phyloP scores from a whole-genome alignment of 2,797 vertebrate species.

The Mus spretus region DNA sequence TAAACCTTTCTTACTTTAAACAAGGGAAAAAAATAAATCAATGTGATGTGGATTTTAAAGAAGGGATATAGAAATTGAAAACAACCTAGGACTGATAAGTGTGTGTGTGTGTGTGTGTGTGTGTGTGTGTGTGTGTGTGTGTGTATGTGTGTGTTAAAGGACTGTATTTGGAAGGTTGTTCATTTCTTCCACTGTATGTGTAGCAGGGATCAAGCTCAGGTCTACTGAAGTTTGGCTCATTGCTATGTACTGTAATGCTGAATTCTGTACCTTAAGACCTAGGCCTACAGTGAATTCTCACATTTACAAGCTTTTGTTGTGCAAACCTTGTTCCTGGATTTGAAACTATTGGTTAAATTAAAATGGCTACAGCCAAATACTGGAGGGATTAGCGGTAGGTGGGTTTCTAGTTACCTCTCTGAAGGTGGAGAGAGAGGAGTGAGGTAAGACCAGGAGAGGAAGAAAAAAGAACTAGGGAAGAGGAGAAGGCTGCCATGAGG shows the following conservation, averaged over 20 bases:
- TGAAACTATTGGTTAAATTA: too few species aligned
- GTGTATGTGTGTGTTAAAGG: not conserved
- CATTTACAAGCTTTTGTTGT: too few species aligned
- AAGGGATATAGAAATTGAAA: slow-evolving; percentile 55
- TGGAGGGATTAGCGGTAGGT: not conserved
- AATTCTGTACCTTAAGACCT: too few species aligned
- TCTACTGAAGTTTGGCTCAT: not conserved
- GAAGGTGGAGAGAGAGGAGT: not conserved
- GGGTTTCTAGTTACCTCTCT: not conserved
- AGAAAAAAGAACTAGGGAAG: not conserved
- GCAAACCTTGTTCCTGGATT: too few species aligned
- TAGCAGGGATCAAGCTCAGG: not conserved
- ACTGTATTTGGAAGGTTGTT: not conserved
- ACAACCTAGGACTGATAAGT: not conserved
- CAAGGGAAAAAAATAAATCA: not conserved
- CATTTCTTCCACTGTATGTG: not conserved
- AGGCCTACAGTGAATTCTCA: too few species aligned
- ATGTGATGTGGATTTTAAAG: not conserved
- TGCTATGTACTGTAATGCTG: not conserved
- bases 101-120: not conserved
- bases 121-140: not conserved
- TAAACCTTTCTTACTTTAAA: not conserved
- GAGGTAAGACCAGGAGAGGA: not conserved
- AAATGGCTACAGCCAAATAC: too few species aligned
- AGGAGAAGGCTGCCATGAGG: too few species aligned